Percentiles rank a stretch among this genome's conserved stretches.
phyloP scores from a whole-genome alignment of 1,140 invertebrate species.

The Macrobrachium nipponense region DNA sequence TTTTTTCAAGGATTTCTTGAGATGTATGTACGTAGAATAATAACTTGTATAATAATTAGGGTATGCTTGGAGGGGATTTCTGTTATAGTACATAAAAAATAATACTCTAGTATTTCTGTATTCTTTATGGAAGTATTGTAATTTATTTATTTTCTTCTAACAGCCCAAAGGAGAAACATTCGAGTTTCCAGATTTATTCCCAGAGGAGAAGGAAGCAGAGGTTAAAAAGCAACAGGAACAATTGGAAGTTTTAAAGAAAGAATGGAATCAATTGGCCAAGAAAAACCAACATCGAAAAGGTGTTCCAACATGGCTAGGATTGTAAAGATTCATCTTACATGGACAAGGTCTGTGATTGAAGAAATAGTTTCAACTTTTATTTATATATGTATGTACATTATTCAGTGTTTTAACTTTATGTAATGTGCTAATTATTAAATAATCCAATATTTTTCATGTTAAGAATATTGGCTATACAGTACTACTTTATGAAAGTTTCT shows the following conservation, averaged over 20 bases:
- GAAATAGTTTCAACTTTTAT: too few relatives aligned
- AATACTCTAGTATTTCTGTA: background rate
- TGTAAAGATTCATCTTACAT: background rate
- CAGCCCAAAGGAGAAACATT: conserved; percentile 32
- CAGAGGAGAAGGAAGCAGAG: conserved; percentile 21
- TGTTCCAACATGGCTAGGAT: conserved; percentile 32
- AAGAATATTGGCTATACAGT: too few relatives aligned
- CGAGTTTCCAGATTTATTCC: conserved; percentile 35
- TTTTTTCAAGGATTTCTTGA: too few relatives aligned
- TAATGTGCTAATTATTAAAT: too few relatives aligned
- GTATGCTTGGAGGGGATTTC: background rate
- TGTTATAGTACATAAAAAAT: background rate
- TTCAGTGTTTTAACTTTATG: too few relatives aligned
- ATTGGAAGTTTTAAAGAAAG: conserved; percentile 11
- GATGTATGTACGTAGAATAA: too few relatives aligned
- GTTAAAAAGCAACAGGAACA: conserved; percentile 19
- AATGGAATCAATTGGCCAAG: background rate
- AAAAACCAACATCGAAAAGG: conserved; percentile 16
- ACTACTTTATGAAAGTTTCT: too few relatives aligned
- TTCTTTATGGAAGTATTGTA: background rate
- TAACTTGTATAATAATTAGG: background rate
- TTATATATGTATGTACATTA: too few relatives aligned
- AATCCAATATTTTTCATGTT: too few relatives aligned
- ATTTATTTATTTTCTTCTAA: background rate
- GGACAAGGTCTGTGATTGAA: too few relatives aligned